Evolutionary conservation across 2,113 vertebrate genomes (phyloP), one percentile per base, ranked within the genome.

Genomic region (Alexandromys fortis): DNA sequence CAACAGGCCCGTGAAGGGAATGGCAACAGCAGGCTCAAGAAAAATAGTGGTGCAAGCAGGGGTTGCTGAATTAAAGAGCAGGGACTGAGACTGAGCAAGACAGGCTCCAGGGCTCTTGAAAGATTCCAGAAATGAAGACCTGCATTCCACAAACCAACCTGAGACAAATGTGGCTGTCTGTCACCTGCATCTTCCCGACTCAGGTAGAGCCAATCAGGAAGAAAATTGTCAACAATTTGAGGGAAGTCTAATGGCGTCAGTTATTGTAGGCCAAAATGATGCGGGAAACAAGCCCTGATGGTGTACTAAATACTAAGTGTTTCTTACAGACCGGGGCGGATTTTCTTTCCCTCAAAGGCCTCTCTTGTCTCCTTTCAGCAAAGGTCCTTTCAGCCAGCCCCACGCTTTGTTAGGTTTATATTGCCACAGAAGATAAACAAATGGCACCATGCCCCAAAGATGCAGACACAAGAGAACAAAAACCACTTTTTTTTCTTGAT

Each of bases 331-430:
- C 7, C 1, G 11, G 45, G 8, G 22, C 33, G 45, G 61, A 12
- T 81, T 88, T 94, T 92, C 42, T 96, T 70, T 76, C 81, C 89
- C 95, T 52, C 81, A 78, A 38, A 65, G 38, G 28, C 45, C 38
- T 78, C 63, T 92, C 70, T 89, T 24, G 7, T 47, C 45, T 89
- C 45, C 86, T 47, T 47, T 67, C 42, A 90, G 35, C 63, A 68
- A 55, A 87, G 52, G 49, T 68, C 9, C 19, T 76, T 12, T 49
- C 63, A 58, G 58, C 55, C 7, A 19, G 30, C 14, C 10, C 14
- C 8, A 24, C 14, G 28, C 68, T 94, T 93, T 52, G 61, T 30
- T 78, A 45, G 79, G 9, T 82, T 86, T 82, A 67, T 47, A 33
- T 45, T 45, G 35, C 42, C n/a, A 28, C 73, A 89, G 63, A 96